phyloP scores from a whole-genome alignment of 2,888 invertebrate species.

The Drosophila subquinaria region DNA sequence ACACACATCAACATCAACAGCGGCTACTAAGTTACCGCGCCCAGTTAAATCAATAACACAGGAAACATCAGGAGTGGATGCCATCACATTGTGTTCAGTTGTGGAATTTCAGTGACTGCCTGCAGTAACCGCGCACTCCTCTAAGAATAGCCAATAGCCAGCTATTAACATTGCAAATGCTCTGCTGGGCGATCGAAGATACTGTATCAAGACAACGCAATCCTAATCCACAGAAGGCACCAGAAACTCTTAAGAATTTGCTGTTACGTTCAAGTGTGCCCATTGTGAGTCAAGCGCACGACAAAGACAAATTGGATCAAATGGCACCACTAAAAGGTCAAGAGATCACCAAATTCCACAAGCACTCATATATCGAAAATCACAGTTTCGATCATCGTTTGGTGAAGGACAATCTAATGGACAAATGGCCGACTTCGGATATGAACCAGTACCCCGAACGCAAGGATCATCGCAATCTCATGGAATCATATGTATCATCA shows the following conservation, averaged over 20 bases:
- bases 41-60: constrained; percentile 72
- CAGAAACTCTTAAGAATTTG: constrained; percentile 81
- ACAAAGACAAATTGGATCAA: constrained; percentile 50
- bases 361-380: constrained; percentile 84
- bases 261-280: constrained; percentile 84
- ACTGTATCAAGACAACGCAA: constrained; percentile 78
- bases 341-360: constrained; percentile 71
- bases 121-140: not conserved
- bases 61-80: not conserved
- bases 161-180: constrained; percentile 68
- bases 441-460: constrained; percentile 82
- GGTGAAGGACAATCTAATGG: constrained; percentile 84
- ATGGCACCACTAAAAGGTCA: constrained; percentile 72
- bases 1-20: constrained; percentile 8
- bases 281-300: constrained; percentile 83
- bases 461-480: constrained; percentile 85
- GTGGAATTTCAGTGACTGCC: constrained; percentile 10
- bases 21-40: constrained; percentile 53
- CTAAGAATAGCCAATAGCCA: not conserved
- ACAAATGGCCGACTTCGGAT: constrained; percentile 83
- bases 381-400: constrained; percentile 84
- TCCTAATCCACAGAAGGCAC: constrained; percentile 78
- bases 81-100: constrained; percentile 21
- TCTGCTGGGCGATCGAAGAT: constrained; percentile 84
- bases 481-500: constrained; percentile 85